phyloP scores from a whole-genome alignment of 1,140 invertebrate species.

The Cydia fagiglandana region DNA sequence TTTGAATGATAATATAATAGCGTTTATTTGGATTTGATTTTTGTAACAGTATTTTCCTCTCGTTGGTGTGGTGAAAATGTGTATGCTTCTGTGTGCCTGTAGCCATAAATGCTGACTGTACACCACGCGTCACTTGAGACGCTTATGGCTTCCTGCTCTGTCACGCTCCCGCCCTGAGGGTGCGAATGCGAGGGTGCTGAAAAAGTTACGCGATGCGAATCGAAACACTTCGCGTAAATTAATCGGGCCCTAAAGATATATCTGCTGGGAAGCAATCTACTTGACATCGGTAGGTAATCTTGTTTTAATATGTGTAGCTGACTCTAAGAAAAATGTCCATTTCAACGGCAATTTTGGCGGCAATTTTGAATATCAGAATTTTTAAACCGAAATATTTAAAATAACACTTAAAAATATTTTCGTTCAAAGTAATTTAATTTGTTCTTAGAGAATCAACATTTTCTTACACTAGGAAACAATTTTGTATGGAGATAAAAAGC shows the following conservation, averaged over 20 bases:
- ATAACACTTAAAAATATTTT: no score
- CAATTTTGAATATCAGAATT: no score
- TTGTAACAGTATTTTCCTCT: no score
- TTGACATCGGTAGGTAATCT: not conserved
- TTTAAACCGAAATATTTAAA: no score
- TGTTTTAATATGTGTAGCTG: not conserved
- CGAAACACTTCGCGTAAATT: conserved; percentile 23
- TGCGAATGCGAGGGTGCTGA: conserved; percentile 1
- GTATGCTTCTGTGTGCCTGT: not conserved
- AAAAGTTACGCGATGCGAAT: conserved; percentile 26
- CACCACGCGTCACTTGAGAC: conserved; percentile 10
- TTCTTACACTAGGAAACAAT: no score
- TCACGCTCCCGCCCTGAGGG: not conserved
- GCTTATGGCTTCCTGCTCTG: conserved; percentile 4
- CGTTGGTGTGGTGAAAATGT: no score
- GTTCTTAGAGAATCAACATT: no score
- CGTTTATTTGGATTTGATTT: no score
- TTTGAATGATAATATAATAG: no score
- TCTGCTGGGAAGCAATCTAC: not conserved
- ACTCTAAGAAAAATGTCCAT: not conserved
- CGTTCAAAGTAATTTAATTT: no score
- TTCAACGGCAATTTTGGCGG: no score
- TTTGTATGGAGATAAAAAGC: no score
- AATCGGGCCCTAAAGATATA: not conserved
- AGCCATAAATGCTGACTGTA: not conserved